Evolutionary conservation across 2,888 invertebrate species (phyloP).

Genomic region (Galeopsomyia nigrocyanea): DNA sequence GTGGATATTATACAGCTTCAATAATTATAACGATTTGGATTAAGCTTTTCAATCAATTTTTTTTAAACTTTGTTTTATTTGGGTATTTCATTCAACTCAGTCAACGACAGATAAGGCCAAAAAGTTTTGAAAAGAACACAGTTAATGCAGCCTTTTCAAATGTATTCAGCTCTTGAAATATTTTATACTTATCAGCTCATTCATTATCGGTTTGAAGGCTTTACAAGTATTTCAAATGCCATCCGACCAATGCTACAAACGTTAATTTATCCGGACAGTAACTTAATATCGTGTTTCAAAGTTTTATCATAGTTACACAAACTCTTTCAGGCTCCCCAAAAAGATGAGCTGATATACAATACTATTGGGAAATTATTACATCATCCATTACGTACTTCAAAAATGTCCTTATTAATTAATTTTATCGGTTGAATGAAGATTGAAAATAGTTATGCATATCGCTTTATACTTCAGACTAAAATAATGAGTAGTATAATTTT

Average conservation of each 20-base stretch:
- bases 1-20: too few relatives aligned
- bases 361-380: constrained; percentile 28
- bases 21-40: too few relatives aligned
- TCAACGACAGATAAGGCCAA: constrained; percentile 4
- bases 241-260: constrained; percentile 1
- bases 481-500: too few relatives aligned
- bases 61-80: too few relatives aligned
- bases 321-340: constrained; percentile 19
- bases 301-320: constrained; percentile 22
- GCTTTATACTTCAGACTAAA: too few relatives aligned
- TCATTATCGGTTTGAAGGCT: constrained; percentile 1
- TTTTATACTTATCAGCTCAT: constrained; percentile 19
- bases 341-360: background rate
- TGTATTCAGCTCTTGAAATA: background rate
- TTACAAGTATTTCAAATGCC: constrained; percentile 14
- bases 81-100: background rate
- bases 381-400: background rate
- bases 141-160: constrained; percentile 1
- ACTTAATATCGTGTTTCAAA: constrained; percentile 12
- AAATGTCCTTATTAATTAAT: too few relatives aligned
- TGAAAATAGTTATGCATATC: too few relatives aligned
- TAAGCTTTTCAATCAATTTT: too few relatives aligned
- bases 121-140: background rate
- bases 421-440: too few relatives aligned
- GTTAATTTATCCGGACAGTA: constrained; percentile 18